Evolutionary conservation across 2,797 vertebrate species (phyloP), one percentile per base, ranked within the genome.

Genomic region (Rousettus madagascariensis): DNA sequence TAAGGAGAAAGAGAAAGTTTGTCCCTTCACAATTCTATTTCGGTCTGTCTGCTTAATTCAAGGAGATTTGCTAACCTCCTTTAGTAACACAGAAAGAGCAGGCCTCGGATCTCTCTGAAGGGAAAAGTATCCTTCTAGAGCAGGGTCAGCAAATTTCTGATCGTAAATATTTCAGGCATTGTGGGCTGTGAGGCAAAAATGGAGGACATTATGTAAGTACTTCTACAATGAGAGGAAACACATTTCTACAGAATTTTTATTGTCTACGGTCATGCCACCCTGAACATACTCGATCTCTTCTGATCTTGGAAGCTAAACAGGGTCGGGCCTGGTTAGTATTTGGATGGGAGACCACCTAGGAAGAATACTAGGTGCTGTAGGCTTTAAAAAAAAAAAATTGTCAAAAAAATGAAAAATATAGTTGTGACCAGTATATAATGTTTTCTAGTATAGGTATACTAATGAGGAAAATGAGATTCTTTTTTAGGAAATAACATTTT

Each of bases 171-270:
- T 89, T 82, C 66, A 79, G 59, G 43, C 41, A 13, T 57, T 30
- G 26, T 83, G 43, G 61, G 66, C 59, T 30, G 91, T n/a, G 28
- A 90, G 51, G 82, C 30, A 68, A 83, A 91, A 96, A 65, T 68
- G 66, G 55, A 92, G 43, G 33, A 1, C 41, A 22, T 55, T 77
- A n/a, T 66, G 15, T 77, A 75, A 83, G 33, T 46, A 85, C 46
- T 90, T 90, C 22, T 19, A 69, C n/a, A 74, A 41, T 88, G n/a
- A 94, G 41, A 38, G 65, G 87, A 90, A 84, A 49, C 17, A 57
- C 17, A 72, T 77, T 89, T 87, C 22, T 49, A 53, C 33, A 59
- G 19, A 88, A 46, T 38, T 80, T 75, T 74, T 71, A 41, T 65
- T 77, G 43, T 49, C 49, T 49, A 49, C 0, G 15, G 49, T 15